These are phyloP conservation scores for Numenius phaeopus DNA, from an alignment of 2,797 vertebrate species.

Conservation along the genomic window DNA sequence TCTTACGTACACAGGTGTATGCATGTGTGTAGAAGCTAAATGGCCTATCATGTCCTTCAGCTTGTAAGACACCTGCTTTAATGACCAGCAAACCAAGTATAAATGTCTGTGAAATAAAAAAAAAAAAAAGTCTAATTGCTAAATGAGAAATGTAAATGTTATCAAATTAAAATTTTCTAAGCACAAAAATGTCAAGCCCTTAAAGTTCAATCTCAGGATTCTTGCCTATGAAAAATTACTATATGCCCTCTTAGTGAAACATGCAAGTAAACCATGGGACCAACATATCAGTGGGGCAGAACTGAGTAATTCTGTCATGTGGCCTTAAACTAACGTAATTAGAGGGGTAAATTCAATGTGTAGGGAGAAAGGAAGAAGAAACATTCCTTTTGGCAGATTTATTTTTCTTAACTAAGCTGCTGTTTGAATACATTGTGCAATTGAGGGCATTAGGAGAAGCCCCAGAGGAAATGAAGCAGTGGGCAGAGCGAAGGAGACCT, in stretches of 20 bases:
- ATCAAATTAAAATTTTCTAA: not conserved
- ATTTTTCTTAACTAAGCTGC: constrained; percentile 32
- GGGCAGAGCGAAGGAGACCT: constrained; percentile 19
- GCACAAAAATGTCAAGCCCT: not conserved
- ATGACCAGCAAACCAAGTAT: not conserved
- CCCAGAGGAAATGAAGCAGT: constrained; percentile 16
- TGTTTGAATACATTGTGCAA: not conserved
- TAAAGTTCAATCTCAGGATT: not conserved
- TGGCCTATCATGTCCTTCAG: not conserved
- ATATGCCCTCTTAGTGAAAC: not conserved
- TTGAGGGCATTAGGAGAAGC: constrained; percentile 16
- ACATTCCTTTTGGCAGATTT: not conserved
- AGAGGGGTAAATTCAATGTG: not conserved
- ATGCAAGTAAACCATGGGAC: not conserved
- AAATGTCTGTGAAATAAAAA: not conserved
- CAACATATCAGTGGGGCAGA: not conserved
- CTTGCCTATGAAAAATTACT: not conserved
- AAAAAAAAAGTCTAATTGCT: not conserved
- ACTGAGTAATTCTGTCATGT: not conserved
- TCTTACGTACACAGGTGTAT: not conserved
- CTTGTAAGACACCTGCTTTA: not conserved
- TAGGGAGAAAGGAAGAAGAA: constrained; percentile 3
- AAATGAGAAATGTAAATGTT: not conserved
- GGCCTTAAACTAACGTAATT: not conserved
- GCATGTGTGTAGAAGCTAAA: not conserved